phyloP scores from a whole-genome alignment of 2,888 invertebrate genomes.

The Podotricha telesiphe region DNA sequence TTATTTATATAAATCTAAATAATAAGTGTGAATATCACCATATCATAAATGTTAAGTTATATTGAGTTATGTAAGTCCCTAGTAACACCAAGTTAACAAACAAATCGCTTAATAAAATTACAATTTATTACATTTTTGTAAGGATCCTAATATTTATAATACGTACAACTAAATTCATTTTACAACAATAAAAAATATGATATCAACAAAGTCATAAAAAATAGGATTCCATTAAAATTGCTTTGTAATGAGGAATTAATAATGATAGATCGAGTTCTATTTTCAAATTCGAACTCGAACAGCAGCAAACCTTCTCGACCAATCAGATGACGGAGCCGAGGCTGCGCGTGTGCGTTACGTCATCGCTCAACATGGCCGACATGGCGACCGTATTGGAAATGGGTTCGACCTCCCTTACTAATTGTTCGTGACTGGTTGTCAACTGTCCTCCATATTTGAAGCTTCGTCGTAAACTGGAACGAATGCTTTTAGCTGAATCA shows the following conservation, averaged over 20 bases:
- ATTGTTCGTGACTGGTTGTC: slow-evolving; percentile 82
- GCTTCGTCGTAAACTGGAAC: slow-evolving; percentile 72
- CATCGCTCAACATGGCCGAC: slow-evolving; percentile 70
- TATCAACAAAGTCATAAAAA: slow-evolving; percentile 24
- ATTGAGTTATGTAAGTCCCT: slow-evolving; percentile 2
- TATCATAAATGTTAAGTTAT: not conserved
- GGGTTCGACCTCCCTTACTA: slow-evolving; percentile 85
- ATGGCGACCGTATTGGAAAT: slow-evolving; percentile 80
- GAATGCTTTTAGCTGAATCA: slow-evolving; percentile 72
- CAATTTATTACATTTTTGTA: slow-evolving; percentile 14
- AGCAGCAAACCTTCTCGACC: slow-evolving; percentile 1
- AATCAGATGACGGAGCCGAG: slow-evolving; percentile 71
- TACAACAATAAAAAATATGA: slow-evolving; percentile 24
- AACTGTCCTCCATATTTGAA: slow-evolving; percentile 72
- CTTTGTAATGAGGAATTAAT: slow-evolving; percentile 12
- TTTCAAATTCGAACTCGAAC: not conserved
- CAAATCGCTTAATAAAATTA: slow-evolving; percentile 13
- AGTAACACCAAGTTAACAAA: slow-evolving; percentile 12
- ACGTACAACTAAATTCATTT: slow-evolving; percentile 16
- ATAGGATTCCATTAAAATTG: slow-evolving; percentile 19
- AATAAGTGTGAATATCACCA: not conserved
- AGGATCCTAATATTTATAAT: not conserved
- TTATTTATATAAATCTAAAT: not conserved
- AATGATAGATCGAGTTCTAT: not conserved
- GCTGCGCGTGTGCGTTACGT: slow-evolving; percentile 59